Percentiles rank a stretch among this genome's conserved stretches.
These are phyloP conservation scores for Psittacula derbiana DNA, from an alignment of 2,797 vertebrate genomes.

Conservation along the genomic window DNA sequence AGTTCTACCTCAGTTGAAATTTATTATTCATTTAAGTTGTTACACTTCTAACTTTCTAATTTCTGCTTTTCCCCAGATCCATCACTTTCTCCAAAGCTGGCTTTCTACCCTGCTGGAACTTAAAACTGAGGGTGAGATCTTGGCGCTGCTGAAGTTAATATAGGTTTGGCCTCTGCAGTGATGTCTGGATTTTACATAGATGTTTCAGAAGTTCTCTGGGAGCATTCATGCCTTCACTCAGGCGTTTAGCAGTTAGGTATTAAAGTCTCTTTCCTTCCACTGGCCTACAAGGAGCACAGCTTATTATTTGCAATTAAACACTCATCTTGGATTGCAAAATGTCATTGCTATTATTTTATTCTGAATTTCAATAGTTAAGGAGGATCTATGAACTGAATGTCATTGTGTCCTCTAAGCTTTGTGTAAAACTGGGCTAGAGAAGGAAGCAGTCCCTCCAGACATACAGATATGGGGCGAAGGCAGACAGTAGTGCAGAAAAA, in stretches of 20 bases:
- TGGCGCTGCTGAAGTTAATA: neutral
- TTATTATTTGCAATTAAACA: neutral
- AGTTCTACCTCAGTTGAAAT: neutral
- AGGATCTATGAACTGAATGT: neutral
- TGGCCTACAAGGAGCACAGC: neutral
- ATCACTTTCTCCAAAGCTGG: neutral
- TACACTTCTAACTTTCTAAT: neutral
- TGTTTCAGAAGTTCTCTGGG: constrained; percentile 11
- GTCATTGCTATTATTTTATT: neutral
- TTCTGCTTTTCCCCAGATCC: neutral
- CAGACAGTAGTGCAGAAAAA: neutral
- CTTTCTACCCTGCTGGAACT: neutral
- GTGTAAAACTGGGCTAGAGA: neutral
- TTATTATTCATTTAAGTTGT: constrained; percentile 4
- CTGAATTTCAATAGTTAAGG: neutral
- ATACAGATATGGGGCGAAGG: neutral
- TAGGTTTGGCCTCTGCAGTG: neutral
- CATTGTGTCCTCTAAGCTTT: neutral
- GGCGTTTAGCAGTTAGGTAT: neutral
- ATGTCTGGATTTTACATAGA: constrained; percentile 29
- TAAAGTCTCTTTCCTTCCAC: neutral
- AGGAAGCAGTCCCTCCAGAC: neutral
- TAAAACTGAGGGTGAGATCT: constrained; percentile 9
- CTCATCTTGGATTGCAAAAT: neutral
- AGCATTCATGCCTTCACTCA: neutral